A percentile compares a stretch with the other conserved stretches of the same genome.
phyloP scores from a whole-genome alignment of 2,888 invertebrate genomes.

The Biston stratarius region DNA sequence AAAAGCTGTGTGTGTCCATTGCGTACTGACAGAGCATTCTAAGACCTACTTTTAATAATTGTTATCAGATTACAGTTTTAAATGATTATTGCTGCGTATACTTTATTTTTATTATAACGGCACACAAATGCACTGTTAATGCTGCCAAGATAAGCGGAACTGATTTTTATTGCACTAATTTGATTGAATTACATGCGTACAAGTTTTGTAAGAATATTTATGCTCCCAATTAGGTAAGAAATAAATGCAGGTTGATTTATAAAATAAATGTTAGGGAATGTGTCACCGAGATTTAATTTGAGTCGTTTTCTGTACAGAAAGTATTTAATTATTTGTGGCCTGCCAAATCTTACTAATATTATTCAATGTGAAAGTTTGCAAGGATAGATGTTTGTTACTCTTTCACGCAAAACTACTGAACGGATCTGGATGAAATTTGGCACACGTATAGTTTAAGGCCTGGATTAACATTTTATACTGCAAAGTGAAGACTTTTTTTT shows the following conservation, averaged over 20 bases:
- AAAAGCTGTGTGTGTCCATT: slow-evolving; percentile 38
- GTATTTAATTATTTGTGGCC: too few species aligned
- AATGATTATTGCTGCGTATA: slow-evolving; percentile 53
- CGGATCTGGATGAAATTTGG: too few species aligned
- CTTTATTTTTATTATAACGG: slow-evolving; percentile 53
- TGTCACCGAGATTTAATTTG: slow-evolving; percentile 2
- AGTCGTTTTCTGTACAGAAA: background rate
- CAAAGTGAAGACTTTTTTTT: too few species aligned
- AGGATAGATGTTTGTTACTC: too few species aligned
- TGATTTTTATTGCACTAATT: slow-evolving; percentile 56
- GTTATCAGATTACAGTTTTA: slow-evolving; percentile 53
- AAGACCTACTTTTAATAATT: slow-evolving; percentile 46
- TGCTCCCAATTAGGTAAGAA: slow-evolving; percentile 44
- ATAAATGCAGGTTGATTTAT: slow-evolving; percentile 23
- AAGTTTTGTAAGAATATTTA: slow-evolving; percentile 46
- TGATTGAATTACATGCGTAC: slow-evolving; percentile 45
- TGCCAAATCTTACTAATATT: too few species aligned
- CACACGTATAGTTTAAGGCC: too few species aligned
- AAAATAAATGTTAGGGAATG: slow-evolving; percentile 21
- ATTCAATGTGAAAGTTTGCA: too few species aligned
- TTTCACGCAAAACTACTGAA: too few species aligned
- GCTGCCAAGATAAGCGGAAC: slow-evolving; percentile 51
- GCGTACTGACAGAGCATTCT: slow-evolving; percentile 35
- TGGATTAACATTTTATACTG: too few species aligned
- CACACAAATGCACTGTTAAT: slow-evolving; percentile 49